phyloP scores from a whole-genome alignment of 1,140 invertebrate genomes.

The Bicyclus anynana region DNA sequence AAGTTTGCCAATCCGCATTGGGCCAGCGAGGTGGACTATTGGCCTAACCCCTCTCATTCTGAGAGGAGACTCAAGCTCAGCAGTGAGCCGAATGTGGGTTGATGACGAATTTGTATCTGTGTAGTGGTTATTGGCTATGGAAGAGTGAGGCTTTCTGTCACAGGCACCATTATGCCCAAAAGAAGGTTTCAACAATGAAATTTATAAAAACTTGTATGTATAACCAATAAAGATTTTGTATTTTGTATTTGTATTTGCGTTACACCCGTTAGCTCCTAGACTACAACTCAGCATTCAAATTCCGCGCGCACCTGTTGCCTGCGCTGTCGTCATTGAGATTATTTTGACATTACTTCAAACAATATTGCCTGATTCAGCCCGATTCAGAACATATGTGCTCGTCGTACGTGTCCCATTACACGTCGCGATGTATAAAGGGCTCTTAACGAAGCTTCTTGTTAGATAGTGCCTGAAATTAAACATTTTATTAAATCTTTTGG shows the following conservation, averaged over 20 bases:
- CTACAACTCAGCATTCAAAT: conserved; percentile 42
- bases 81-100: too few species aligned
- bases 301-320: conserved; percentile 48
- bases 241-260: background rate
- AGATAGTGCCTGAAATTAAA: background rate
- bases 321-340: conserved; percentile 43
- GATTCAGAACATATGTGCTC: conserved; percentile 10
- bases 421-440: background rate
- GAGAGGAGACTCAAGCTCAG: too few species aligned
- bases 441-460: conserved; percentile 1
- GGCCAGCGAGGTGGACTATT: too few species aligned
- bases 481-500: background rate
- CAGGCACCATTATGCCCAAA: too few species aligned
- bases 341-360: conserved; percentile 55
- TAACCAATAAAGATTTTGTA: background rate
- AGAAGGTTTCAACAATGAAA: too few species aligned
- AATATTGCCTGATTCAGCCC: conserved; percentile 43
- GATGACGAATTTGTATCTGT: too few species aligned
- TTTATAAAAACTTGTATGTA: too few species aligned
- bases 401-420: background rate
- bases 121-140: too few species aligned
- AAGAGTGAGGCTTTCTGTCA: too few species aligned
- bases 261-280: background rate
- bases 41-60: too few species aligned
- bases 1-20: too few species aligned